Percentiles rank a stretch among this genome's conserved stretches.
Conservation (phyloP, 2,113 vertebrate genomes). For the Aspiorhynchus laticeps region DNA sequence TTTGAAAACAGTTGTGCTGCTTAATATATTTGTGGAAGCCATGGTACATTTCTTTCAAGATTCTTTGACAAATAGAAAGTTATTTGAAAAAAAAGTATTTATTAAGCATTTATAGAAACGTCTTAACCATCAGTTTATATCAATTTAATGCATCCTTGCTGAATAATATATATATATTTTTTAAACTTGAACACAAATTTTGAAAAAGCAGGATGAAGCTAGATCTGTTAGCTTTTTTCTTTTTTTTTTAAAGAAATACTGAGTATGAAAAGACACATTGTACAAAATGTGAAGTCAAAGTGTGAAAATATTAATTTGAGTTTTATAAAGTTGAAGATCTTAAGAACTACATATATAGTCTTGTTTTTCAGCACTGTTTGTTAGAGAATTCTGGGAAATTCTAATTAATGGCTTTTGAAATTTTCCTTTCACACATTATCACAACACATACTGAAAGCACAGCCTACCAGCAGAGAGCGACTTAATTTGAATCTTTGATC, state of each 20-base stretch:
- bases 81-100: background rate
- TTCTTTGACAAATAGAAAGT: background rate
- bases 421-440: background rate
- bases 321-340: background rate
- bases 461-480: constrained; percentile 83
- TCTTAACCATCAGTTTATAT: background rate
- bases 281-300: background rate
- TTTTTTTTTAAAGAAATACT: background rate
- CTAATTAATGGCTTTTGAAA: background rate
- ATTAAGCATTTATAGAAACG: background rate
- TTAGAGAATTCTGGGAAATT: background rate
- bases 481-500: constrained; percentile 85
- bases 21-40: background rate
- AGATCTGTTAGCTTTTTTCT: background rate
- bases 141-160: background rate
- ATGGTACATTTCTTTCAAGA: background rate
- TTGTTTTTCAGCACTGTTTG: background rate
- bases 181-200: background rate
- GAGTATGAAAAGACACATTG: background rate
- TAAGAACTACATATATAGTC: background rate
- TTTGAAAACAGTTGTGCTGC: background rate
- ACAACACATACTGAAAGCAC: background rate
- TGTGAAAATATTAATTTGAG: background rate
- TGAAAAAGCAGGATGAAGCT: background rate
- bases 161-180: background rate